Evolutionary conservation across 2,888 invertebrate species (phyloP), one percentile per base, ranked within the genome.

Genomic region (Asteroscopus sphinx): DNA sequence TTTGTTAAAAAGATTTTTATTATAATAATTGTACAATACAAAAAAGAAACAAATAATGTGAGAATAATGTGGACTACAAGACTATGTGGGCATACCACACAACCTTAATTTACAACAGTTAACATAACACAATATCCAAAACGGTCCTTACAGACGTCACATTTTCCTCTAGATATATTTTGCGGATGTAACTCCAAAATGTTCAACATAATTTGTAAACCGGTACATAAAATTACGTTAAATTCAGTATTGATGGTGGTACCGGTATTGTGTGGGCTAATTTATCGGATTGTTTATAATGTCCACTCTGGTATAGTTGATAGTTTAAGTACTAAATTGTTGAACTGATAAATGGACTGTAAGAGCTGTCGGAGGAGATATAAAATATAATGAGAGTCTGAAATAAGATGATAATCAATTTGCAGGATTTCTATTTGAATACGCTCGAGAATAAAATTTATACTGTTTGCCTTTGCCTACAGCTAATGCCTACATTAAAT

Each of bases 151-250:
- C 5, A 17, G 5, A 11, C n/a, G 16, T 57, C 30, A 57, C 35
- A 49, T 32, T 81, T 83, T 80, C 63, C 76, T 74, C 73, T 75
- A 76, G 76, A 82, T 79, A 81, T 81, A 80, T 68, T 68, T 82
- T 79, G 81, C 21, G 21, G 4, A 81, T 73, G 75, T 66, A 72
- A 66, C 68, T 70, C 58, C 58, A 74, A 79, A n/a, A 78, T 67
- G 77, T 64, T 68, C 46, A 51, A 55, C 73, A 70, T 77, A 71
- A 76, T 74, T 72, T 70, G 57, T 63, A 69, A 73, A 78, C 63
- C 48, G 65, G 68, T 52, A 54, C 76, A 80, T 85, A 81, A 84
- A 83, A 85, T 81, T 78, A 83, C 67, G 75, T 70, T 73, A 63
- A 76, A 70, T 25, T 67, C 75, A 41, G 53, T 72, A 70, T 73